Evolutionary conservation across 2,888 invertebrate species (phyloP).

Genomic region (Heliconius aoede): DNA sequence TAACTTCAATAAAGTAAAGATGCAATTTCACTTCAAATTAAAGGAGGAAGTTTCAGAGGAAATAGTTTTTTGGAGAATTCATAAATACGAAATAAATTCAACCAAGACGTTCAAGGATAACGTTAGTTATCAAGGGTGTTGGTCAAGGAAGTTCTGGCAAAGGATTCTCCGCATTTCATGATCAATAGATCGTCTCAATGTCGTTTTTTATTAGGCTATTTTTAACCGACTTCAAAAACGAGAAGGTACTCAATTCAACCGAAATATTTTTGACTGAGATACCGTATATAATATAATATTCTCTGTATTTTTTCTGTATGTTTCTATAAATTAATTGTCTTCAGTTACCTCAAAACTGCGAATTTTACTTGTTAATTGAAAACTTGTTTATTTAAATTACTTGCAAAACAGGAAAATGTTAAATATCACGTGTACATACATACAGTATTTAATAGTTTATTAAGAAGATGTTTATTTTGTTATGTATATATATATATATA

Average conservation of each 20-base stretch:
- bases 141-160: constrained; percentile 5
- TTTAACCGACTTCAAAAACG: no score
- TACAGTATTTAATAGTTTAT: not conserved
- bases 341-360: not conserved
- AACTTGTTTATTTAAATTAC: not conserved
- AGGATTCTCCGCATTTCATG: constrained; percentile 2
- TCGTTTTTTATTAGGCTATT: not conserved
- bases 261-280: no score
- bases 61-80: no score
- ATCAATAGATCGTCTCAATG: not conserved
- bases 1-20: no score
- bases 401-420: not conserved
- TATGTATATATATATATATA: no score
- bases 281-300: no score
- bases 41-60: no score
- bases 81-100: not conserved
- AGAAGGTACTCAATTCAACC: no score
- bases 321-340: not conserved
- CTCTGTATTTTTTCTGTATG: not conserved
- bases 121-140: not conserved
- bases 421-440: not conserved
- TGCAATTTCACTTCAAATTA: no score
- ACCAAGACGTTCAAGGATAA: not conserved
- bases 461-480: constrained; percentile 2
- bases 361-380: not conserved